Base-by-base conservation (phyloP, 2,113 vertebrate species). In the Stomatorhinus ivindoensis region DNA sequence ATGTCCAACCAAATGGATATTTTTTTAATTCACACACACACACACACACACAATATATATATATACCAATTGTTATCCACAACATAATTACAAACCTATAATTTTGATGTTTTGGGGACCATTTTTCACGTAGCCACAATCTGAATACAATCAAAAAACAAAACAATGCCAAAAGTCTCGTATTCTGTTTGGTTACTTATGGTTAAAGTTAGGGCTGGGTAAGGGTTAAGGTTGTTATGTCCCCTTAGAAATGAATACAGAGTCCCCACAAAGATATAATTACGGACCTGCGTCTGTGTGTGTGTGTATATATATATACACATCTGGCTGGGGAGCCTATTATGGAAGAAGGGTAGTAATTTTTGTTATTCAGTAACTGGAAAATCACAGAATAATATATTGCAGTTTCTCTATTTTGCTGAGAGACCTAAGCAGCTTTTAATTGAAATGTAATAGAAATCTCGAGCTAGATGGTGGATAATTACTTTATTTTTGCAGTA, bases 351-450 rank as follows among this genome's bases (percentile, higher is more conserved):
- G 46, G 46, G 44, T 11, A 42, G 9, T 19, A 3, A 89, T 65
- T 39, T 88, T 39, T 65, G 51, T 73, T 35, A 21, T 42, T 1
- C 21, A 13, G 44, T 76, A 89, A 89, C 51, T 4, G 8, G 19
- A 90, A 89, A 88, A 89, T 92, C 89, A 21, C 92, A 91, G 92
- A 92, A 92, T 92, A 92, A 93, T 92, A 93, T 91, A 93, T 92
- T 93, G 89, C 90, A 91, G 93, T 51, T 46, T 51, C 61, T 58
- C 31, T 21, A 39, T 87, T n/a, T 39, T 87, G 15, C 15, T 84
- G 82, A 46, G 39, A 58, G 11, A 86, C 50, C 3, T 46, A 84
- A 89, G 10, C 10, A 9, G 27, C 93, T 93, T 94, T 92, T 94
- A 94, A 93, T 92, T 88, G 84, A 91, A 90, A 92, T 94, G 91